Evolutionary conservation across 1,140 invertebrate species (phyloP), one percentile per base, ranked within the genome.

Genomic region (Drosophila ambigua): DNA sequence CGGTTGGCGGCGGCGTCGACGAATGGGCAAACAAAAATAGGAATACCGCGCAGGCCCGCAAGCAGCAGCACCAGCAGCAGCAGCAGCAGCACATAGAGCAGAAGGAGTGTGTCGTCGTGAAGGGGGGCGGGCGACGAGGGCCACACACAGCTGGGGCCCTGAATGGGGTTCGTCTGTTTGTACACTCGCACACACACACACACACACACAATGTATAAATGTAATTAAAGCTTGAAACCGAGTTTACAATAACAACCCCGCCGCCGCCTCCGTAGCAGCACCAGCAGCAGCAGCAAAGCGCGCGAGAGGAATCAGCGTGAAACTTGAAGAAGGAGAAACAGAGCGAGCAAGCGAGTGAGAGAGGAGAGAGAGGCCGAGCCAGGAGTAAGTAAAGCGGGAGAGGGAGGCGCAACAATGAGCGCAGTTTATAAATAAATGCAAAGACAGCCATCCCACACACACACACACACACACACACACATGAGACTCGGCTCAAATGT

Each of bases 151-250:
- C 75, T 83, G 79, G 74, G 65, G 61, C 65, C 26, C 66, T 83
- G 62, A 85, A 87, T 87, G 78, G 82, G 35, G 74, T 75, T 80
- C 63, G 60, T 81, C 82, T 85, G 82, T 85, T 85, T 85, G 64
- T 58, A 61, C 58, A 52, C 62, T 58, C 52, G 51, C 62, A 13
- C 28, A n/a, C 49, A 31, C 49, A 51, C 24, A 31, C 50, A 31
- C 26, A 16, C 8, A 20, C 52, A 43, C 5, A 23, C 35, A 43
- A 43, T 28, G 35, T 20, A 60, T 49, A 28, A 45, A 59, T 31
- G 82, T 89, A 88, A 88, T 88, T 88, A 88, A 88, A 88, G 83
- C 84, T 88, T 88, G 79, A 88, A 88, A 88, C 83, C 84, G 83
- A 88, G 83, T 88, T 88, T 88, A 88, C 84, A 88, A 88, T 77